Base-by-base conservation (phyloP, 2,797 vertebrate species). In the Paedocypris micromegethes region DNA sequence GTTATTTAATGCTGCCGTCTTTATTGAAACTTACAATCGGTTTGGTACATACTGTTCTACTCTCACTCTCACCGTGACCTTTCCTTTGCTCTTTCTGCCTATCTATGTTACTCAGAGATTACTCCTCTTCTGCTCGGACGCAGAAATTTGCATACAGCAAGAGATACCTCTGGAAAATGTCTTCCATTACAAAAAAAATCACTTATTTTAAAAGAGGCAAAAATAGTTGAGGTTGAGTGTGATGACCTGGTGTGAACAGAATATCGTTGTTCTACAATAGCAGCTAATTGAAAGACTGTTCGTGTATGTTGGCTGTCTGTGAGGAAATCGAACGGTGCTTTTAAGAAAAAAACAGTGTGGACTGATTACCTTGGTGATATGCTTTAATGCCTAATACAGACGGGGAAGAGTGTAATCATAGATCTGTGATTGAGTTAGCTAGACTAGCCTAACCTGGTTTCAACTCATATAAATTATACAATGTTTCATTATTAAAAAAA, bases 201-300 rank as follows among this genome's bases (percentile, higher is more conserved):
- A 23, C 23, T 23, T 23, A 23, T 23, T 23, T 23, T 9, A 50
- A 65, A 56, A 58, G 7, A 51, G 40, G 5, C 6, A 50, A 51
- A 4, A 42, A 45, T 5, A 23, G 23, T 23, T 23, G 23, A 23
- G 23, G 23, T 23, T 23, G 23, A 23, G 23, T 23, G 23, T 23
- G 23, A 23, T 23, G 23, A 23, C 23, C 23, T 23, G 23, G 23
- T 23, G 23, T 1, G 1, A 23, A 23, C 23, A 23, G 23, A 23
- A 23, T 23, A 23, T 23, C 23, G 23, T 23, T 23, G 23, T 9
- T 4, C 3, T 44, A 70, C 52, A 70, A 70, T 56, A 62, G 52
- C 7, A 42, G 5, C 45, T 70, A 63, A 70, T 70, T 70, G 52
- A 70, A 70, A 62, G 48, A 46, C 45, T 56, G 59, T 63, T 70